A percentile compares a stretch with the other conserved stretches of the same genome.
Conservation (phyloP, 2,888 invertebrate species). For the Andrena haemorrhoa region DNA sequence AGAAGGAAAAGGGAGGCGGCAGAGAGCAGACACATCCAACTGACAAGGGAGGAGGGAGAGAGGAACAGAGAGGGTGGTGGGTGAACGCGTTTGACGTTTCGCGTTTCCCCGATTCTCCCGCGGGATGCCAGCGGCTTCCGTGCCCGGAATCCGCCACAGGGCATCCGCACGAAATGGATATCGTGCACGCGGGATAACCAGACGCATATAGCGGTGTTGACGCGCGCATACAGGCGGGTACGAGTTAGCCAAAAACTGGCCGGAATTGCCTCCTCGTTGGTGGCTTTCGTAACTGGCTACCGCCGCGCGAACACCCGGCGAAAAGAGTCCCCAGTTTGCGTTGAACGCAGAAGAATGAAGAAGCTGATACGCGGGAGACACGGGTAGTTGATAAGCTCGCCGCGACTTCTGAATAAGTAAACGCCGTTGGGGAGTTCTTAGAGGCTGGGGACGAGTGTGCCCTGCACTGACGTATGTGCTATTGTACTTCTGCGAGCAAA, state of each 20-base stretch:
- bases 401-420: slow-evolving; percentile 1
- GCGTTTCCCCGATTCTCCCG: slow-evolving; percentile 70
- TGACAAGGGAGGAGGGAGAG: slow-evolving; percentile 22
- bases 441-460: background rate
- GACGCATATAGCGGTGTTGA: slow-evolving; percentile 36
- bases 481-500: no score
- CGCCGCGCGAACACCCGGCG: background rate
- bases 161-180: slow-evolving; percentile 73
- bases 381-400: background rate
- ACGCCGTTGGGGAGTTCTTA: background rate
- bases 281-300: slow-evolving; percentile 35
- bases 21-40: slow-evolving; percentile 22
- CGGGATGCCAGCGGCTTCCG: slow-evolving; percentile 71
- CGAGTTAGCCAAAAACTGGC: slow-evolving; percentile 70
- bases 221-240: slow-evolving; percentile 12
- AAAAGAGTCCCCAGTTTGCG: slow-evolving; percentile 16
- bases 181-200: slow-evolving; percentile 72
- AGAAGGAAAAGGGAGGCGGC: slow-evolving; percentile 28
- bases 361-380: background rate
- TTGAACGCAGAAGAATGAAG: slow-evolving; percentile 41
- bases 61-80: background rate
- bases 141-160: slow-evolving; percentile 71
- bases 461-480: background rate
- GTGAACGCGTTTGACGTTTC: slow-evolving; percentile 70
- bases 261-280: slow-evolving; percentile 69